Conservation (phyloP, 2,797 vertebrate genomes). For the Danionella dracula region DNA sequence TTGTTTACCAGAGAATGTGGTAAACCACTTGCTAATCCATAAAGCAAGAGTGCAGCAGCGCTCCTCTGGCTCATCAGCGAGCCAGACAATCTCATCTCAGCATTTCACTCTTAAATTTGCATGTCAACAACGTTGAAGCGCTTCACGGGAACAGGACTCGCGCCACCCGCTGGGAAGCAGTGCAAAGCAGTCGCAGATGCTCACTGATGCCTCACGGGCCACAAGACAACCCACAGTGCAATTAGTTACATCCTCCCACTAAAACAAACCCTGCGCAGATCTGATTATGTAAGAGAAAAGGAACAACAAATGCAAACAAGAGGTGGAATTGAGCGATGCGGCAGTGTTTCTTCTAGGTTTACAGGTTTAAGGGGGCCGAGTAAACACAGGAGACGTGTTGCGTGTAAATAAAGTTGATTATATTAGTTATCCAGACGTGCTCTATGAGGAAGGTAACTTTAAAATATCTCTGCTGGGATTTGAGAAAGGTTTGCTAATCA, state of each 20-base stretch:
- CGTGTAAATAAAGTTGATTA: no score
- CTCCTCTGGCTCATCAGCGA: not conserved
- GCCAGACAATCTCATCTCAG: not conserved
- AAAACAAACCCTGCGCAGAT: not conserved
- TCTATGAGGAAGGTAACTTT: no score
- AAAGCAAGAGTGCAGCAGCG: not conserved
- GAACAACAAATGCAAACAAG: not conserved
- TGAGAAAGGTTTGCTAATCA: no score
- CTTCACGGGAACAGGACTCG: not conserved
- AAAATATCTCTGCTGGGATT: no score
- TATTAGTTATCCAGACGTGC: no score
- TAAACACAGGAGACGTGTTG: no score
- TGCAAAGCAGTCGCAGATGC: constrained; percentile 6
- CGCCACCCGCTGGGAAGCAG: not conserved
- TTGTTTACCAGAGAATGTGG: no score
- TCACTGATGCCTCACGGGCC: not conserved
- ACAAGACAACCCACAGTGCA: not conserved
- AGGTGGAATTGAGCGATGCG: not conserved
- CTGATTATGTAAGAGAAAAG: not conserved
- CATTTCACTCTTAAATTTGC: not conserved
- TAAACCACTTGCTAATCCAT: no score
- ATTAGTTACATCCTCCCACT: not conserved
- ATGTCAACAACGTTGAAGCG: constrained; percentile 2
- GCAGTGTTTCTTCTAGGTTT: no score
- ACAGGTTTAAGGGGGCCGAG: no score